Conservation (phyloP, 2,797 vertebrate genomes). For the Sebastolobus alascanus region DNA sequence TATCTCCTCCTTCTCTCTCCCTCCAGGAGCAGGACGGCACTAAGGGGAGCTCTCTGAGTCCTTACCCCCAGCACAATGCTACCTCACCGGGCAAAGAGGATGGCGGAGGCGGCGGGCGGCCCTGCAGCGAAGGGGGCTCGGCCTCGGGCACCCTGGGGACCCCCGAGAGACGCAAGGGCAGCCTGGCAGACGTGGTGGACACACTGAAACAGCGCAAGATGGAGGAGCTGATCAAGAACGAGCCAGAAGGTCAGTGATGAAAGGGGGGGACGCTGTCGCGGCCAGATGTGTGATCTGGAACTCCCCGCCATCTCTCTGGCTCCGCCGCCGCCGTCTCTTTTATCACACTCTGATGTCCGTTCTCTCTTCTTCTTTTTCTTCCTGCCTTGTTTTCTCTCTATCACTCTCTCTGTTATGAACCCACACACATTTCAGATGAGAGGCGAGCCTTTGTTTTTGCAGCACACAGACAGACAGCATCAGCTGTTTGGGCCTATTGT, state of each 20-base stretch:
- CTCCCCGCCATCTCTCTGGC: conserved; percentile 37
- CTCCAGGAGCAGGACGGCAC: conserved; percentile 93
- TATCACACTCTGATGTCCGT: conserved; percentile 39
- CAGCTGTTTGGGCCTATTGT: conserved; percentile 81
- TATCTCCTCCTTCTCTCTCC: background rate
- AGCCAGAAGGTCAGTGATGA: conserved; percentile 95
- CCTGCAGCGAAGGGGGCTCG: conserved; percentile 89
- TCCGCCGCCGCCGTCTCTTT: conserved; percentile 9
- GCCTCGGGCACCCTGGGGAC: conserved; percentile 90
- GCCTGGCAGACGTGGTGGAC: conserved; percentile 97
- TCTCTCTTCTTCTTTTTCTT: conserved; percentile 16
- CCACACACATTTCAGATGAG: conserved; percentile 64
- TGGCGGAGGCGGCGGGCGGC: conserved; percentile 88
- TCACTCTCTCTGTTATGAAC: conserved; percentile 53
- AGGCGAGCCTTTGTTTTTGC: conserved; percentile 70
- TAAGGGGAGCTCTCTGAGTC: conserved; percentile 93
- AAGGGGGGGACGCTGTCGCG: conserved; percentile 19
- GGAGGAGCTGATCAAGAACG: conserved; percentile 99
- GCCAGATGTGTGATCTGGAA: conserved; percentile 64
- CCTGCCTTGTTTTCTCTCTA: conserved; percentile 25
- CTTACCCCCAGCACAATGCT: conserved; percentile 97
- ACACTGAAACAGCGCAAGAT: conserved; percentile 99
- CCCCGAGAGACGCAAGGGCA: conserved; percentile 97
- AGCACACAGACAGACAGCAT: conserved; percentile 71
- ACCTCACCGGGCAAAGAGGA: conserved; percentile 98